Evolutionary conservation across 2,113 vertebrate genomes (phyloP), one percentile per base, ranked within the genome.

Genomic region (Ceyx margarethae): DNA sequence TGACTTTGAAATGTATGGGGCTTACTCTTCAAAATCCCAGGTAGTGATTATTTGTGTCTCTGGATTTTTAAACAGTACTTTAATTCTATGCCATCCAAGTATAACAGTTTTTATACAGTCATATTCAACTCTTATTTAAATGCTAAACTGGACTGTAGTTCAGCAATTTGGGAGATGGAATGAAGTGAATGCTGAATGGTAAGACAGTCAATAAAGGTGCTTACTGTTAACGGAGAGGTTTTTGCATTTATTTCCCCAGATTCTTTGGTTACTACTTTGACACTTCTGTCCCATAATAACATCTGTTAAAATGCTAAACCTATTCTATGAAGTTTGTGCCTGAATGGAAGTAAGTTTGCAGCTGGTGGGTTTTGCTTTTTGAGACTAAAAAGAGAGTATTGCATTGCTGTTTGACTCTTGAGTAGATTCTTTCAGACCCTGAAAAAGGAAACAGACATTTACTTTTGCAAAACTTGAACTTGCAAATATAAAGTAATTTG

Each of bases 171-270:
- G 71, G 80, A 85, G 73, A 65, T 13, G 13, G 16, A 74, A 42
- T 42, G 5, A n/a, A 81, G 74, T 61, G 13, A 65, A 7, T 91
- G n/a, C 66, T 77, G 42, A 85, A 85, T 77, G 31, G 9, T 43
- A 61, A 76, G 22, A 68, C 1, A 25, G 68, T 86, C 76, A 96
- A 95, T 96, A 96, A 97, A 95, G 72, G 66, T 91, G 89, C 54
- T 94, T 87, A 53, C 66, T 90, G 51, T 83, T 74, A 62, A 65
- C 48, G 13, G 65, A 71, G 56, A 66, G 21, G 17, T 42, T 80
- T 60, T 80, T 82, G 64, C 33, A 42, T 67, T 95, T 95, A 53
- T 94, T 95, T 85, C n/a, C 13, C 7, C 1, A 28, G 9, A 2
- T 29, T 58, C 23, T 72, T 90, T 40, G 1, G 26, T 64, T 81